phyloP scores from a whole-genome alignment of 2,797 vertebrate species.

The Paedocypris micromegethes region DNA sequence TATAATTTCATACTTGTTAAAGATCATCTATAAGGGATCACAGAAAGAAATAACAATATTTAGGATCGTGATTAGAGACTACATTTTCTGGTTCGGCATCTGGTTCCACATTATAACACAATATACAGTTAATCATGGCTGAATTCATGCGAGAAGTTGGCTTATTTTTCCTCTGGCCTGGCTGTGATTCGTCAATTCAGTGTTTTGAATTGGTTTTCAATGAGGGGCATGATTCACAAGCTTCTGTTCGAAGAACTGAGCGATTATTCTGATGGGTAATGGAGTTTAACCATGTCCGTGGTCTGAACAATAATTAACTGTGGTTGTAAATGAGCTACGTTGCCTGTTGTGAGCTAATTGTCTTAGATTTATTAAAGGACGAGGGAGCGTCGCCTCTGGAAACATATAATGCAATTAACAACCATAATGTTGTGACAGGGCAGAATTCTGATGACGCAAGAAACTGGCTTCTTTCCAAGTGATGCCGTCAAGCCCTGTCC shows the following conservation, averaged over 20 bases:
- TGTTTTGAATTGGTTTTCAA: constrained; percentile 8
- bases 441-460: constrained; percentile 82
- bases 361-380: constrained; percentile 58
- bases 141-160: constrained; percentile 29
- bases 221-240: constrained; percentile 20
- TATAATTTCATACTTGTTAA: constrained; percentile 66
- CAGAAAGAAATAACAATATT: constrained; percentile 41
- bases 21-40: constrained; percentile 45
- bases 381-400: constrained; percentile 48
- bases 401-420: constrained; percentile 59
- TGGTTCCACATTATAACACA: constrained; percentile 24
- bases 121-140: constrained; percentile 15
- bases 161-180: constrained; percentile 10
- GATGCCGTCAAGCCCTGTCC: constrained; percentile 88
- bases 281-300: constrained; percentile 64
- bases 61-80: constrained; percentile 4
- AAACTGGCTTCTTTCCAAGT: constrained; percentile 91
- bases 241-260: constrained; percentile 43
- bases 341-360: constrained; percentile 62
- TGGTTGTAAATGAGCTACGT: constrained; percentile 54
- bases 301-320: constrained; percentile 56
- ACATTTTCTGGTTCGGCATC: constrained; percentile 15
- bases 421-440: constrained; percentile 71
- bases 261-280: constrained; percentile 66
- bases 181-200: constrained; percentile 19